Conservation (phyloP, 2,888 invertebrate species). For the Callyntrura sp. region DNA sequence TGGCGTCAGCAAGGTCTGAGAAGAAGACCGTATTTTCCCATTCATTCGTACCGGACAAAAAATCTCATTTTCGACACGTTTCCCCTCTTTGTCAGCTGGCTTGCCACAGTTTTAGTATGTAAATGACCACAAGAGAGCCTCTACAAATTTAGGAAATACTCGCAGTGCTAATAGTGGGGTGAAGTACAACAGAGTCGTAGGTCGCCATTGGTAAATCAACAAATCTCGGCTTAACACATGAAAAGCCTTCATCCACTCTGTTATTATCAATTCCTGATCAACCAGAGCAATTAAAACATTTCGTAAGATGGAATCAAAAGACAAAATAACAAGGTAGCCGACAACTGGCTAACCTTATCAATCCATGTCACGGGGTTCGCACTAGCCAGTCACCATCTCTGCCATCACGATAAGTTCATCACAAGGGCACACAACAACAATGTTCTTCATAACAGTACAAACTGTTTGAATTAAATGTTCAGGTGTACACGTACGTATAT, state of each 20-base stretch:
- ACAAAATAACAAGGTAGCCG: constrained; percentile 9
- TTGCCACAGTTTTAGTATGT: not conserved
- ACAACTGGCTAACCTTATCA: constrained; percentile 45
- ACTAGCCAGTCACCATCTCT: not conserved
- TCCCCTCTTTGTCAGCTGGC: not conserved
- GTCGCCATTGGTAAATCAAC: not conserved
- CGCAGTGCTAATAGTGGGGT: not conserved
- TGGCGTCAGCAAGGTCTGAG: no score
- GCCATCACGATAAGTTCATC: not conserved
- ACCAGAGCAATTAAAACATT: constrained; percentile 44
- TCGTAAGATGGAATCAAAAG: constrained; percentile 16
- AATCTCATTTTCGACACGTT: constrained; percentile 9
- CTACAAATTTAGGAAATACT: not conserved
- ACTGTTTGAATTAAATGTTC: constrained; percentile 1
- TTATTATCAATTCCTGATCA: constrained; percentile 26
- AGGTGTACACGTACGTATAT: not conserved
- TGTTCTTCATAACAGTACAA: not conserved
- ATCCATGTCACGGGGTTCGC: constrained; percentile 26
- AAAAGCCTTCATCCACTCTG: constrained; percentile 32
- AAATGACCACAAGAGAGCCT: not conserved
- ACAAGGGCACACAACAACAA: constrained; percentile 2
- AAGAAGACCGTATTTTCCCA: no score
- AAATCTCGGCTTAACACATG: constrained; percentile 25
- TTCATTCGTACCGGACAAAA: no score
- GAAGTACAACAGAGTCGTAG: constrained; percentile 31